Percentiles rank a stretch among this genome's conserved stretches.
Conservation (phyloP, 2,797 vertebrate genomes). For the Neostethus bicornis region DNA sequence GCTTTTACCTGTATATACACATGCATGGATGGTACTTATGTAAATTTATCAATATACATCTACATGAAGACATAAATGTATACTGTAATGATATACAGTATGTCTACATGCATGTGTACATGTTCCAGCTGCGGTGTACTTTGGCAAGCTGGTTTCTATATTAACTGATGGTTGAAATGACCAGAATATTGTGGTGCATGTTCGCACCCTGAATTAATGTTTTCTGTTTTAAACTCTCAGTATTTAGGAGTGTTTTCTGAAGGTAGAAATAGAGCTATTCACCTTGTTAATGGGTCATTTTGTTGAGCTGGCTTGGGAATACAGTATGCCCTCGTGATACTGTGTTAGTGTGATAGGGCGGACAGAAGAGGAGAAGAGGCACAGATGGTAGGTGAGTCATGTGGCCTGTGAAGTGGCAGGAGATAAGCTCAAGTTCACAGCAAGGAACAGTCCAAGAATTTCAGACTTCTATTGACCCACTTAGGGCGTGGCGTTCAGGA, state of each 20-base stretch:
- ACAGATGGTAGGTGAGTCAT: slow-evolving; percentile 75
- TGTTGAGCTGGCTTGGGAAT: slow-evolving; percentile 33
- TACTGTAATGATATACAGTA: too few relatives aligned
- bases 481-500: too few relatives aligned
- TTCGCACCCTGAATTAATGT: slow-evolving; percentile 48
- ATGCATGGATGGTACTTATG: too few relatives aligned
- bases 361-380: slow-evolving; percentile 46
- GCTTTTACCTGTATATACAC: too few relatives aligned
- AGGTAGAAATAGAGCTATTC: too few relatives aligned
- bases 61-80: too few relatives aligned
- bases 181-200: slow-evolving; percentile 43
- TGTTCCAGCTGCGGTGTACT: slow-evolving; percentile 57
- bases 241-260: slow-evolving; percentile 39
- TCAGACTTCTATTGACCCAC: slow-evolving; percentile 47
- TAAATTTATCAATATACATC: too few relatives aligned
- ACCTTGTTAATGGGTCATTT: too few relatives aligned
- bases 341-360: slow-evolving; percentile 29
- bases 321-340: slow-evolving; percentile 6
- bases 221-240: slow-evolving; percentile 46
- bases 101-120: too few relatives aligned
- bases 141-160: slow-evolving; percentile 69
- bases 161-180: slow-evolving; percentile 72
- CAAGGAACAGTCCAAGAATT: slow-evolving; percentile 28
- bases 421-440: slow-evolving; percentile 33
- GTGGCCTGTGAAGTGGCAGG: slow-evolving; percentile 61